Evolutionary conservation across 2,113 vertebrate species (phyloP), one percentile per base, ranked within the genome.

Genomic region (Albula goreensis): DNA sequence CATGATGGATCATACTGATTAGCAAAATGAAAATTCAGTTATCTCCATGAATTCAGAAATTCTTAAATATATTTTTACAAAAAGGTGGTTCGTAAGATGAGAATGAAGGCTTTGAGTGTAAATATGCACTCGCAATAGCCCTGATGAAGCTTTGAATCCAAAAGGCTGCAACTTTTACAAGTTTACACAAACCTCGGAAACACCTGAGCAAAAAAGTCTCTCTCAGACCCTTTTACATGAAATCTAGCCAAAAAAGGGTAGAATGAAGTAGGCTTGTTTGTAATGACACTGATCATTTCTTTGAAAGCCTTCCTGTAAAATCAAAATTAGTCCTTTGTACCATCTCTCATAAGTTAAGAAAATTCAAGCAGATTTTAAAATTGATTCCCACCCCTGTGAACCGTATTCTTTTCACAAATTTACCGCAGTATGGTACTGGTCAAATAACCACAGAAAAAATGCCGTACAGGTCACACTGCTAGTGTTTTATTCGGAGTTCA

Each of bases 401-500:
- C 50, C 7, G 5, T 50, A 70, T 49, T 50, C 41, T 70, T 19
- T 66, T 66, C 60, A 19, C 22, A 66, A 66, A 66, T 66, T 66
- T 13, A 19, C 60, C 5, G 17, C 22, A 66, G 22, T 19, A 7
- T 66, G 60, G 60, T 22, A 19, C 17, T 66, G 31, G 31, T 31
- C 19, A 81, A 52, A 84, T 31, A 87, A 25, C 7, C 60, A 81
- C 85, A 86, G 19, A 0, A 41, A 80, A 0, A 1, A 5, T 50
- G 51, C 2, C 5, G 31, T 86, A 90, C 85, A 81, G 88, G 86
- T 91, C 93, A 94, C 95, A 91, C 92, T 90, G 93, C 92, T 90
- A 93, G 93, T 93, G 91, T 91, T 94, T 97, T 96, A 96, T 99
- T 96, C 3, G 94, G 94, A 95, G 90, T 92, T 95, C 94, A 93